Conservation (phyloP, 2,888 invertebrate species). For the Pyrrhosoma nymphula region DNA sequence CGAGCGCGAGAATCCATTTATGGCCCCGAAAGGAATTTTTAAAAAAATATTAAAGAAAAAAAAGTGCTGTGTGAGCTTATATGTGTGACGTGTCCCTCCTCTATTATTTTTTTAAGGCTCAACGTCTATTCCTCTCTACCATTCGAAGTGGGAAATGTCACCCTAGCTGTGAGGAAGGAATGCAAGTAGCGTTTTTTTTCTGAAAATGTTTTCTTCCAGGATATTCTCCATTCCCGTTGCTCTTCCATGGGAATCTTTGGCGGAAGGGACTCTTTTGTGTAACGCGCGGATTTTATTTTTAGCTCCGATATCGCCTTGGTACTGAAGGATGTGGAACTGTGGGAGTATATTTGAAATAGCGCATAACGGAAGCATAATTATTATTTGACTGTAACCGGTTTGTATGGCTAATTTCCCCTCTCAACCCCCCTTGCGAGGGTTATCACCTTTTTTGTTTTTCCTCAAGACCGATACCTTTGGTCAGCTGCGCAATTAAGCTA, state of each 20-base stretch:
- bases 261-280: background rate
- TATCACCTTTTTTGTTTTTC: too few species aligned
- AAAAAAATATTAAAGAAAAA: background rate
- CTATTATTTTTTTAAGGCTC: background rate
- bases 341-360: background rate
- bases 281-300: background rate
- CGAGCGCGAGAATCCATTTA: slow-evolving; percentile 15
- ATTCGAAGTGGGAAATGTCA: slow-evolving; percentile 19
- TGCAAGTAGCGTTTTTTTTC: background rate
- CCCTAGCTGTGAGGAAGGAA: background rate
- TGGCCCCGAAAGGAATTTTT: background rate
- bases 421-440: too few species aligned
- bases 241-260: background rate
- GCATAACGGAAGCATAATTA: too few species aligned
- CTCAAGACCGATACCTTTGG: too few species aligned
- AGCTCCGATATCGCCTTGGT: background rate
- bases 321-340: background rate
- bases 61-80: background rate
- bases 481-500: too few species aligned
- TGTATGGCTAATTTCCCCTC: too few species aligned
- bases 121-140: background rate
- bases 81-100: background rate
- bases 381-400: too few species aligned
- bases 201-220: background rate
- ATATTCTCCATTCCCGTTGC: background rate